Evolutionary conservation across 2,888 invertebrate genomes (phyloP), one percentile per base, ranked within the genome.

Genomic region (Leucophenga montana): DNA sequence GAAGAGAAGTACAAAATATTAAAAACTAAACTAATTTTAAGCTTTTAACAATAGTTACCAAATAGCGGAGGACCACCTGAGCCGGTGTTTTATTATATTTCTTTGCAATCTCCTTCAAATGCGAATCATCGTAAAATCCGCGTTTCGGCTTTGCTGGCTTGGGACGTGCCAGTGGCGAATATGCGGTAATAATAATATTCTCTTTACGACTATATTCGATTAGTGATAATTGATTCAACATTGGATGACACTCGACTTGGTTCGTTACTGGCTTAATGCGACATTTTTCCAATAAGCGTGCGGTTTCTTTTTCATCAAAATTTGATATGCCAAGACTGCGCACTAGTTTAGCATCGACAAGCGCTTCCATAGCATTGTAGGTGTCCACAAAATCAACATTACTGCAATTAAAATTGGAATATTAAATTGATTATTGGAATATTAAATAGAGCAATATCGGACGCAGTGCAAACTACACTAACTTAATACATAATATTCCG

Each of bases 151-250:
- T 83, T 0, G 90, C 87, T 0, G 91, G 91, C 85, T 89, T 87
- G 1, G 91, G 91, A 61, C 91, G 90, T 18, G 94, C 95, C 67
- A 95, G 90, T 0, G 95, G 95, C 66, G 93, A 92, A 88, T 94
- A 95, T 0, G 89, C 95, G 85, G 90, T 92, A 72, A 95, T 89
- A 0, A 89, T 86, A 68, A 96, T 93, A 66, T 90, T 89, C 31
- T 91, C 90, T 1, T 90, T 84, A 53, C 90, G 90, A 85, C 95
- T 93, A 83, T 92, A 95, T 0, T 92, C 88, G 0, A 93, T 91
- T 8, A 95, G 86, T 20, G 91, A 91, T 18, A 77, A 77, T 50
- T 85, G 85, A 75, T 82, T 85, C 18, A 85, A 78, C 1, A 76
- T 82, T 9, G 85, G 82, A 75, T 83, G 82, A 31, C 83, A 82